These are phyloP conservation scores for Margarornis squamiger DNA, from an alignment of 2,797 vertebrate genomes.

Conservation along the genomic window DNA sequence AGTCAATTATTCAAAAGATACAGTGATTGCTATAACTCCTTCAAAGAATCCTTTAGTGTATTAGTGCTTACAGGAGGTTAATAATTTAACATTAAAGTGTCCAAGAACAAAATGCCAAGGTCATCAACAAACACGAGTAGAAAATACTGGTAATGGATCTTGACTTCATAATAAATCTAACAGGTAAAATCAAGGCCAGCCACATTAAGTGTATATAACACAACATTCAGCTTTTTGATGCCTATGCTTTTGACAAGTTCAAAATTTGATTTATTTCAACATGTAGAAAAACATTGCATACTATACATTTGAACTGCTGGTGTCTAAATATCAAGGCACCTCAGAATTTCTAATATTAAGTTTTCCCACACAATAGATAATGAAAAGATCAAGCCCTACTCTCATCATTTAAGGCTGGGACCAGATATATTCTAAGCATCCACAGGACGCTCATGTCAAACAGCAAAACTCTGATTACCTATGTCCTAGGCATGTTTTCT, in stretches of 20 bases:
- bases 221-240: background rate
- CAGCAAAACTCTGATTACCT: background rate
- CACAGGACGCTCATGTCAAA: background rate
- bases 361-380: background rate
- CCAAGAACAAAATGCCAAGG: background rate
- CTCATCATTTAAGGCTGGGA: background rate
- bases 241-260: background rate
- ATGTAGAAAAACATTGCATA: background rate
- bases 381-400: background rate
- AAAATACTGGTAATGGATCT: background rate
- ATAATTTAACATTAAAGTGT: slow-evolving; percentile 13
- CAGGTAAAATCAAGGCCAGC: background rate
- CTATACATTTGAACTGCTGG: background rate
- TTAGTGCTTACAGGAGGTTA: slow-evolving; percentile 16
- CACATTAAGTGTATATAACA: background rate
- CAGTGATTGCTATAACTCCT: background rate
- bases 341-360: background rate
- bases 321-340: background rate
- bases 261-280: background rate
- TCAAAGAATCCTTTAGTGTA: background rate
- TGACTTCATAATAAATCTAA: background rate
- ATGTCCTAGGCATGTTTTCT: background rate
- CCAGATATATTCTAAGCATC: background rate
- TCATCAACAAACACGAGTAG: background rate
- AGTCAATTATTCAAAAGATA: slow-evolving; percentile 32